Base-by-base conservation (phyloP, 2,797 vertebrate species). In the Urophycis tenuis region DNA sequence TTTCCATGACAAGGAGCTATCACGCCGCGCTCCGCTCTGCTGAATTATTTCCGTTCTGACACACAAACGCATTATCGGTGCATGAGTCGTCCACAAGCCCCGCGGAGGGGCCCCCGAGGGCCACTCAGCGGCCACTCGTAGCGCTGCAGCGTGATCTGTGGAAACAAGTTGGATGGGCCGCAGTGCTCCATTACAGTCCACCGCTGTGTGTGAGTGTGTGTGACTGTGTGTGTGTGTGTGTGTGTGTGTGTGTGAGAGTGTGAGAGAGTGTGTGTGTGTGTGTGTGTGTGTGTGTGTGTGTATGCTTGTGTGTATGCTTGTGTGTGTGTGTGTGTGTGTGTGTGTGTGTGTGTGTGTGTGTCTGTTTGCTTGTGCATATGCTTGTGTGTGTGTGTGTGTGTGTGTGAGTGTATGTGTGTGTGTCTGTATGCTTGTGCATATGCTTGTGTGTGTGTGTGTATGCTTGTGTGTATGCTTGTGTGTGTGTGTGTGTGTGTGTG, bases 221-320 rank as follows among this genome's bases (percentile, higher is more conserved):
- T 74, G 15, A 60, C 60, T 76, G 15, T 76, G 75, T 41, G 33
- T 31, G 73, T 79, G 34, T 80, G 78, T 69, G 77, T 77, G 5
- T 39, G 36, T 39, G 36, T 39, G 36, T 39, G 72, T 60, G 76
- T 39, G 6, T 39, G 36, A 74, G 67, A 69, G 39, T 75, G 11
- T 78, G 53, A 75, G 72, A 80, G 79, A 79, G 32, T 80, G 45
- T 36, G 14, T 79, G 76, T 41, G 67, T 74, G 29, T 53, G 72
- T 71, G 75, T 31, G 30, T 64, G 76, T 81, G 74, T 82, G 85
- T 87, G 82, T 88, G 84, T 88, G 84, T 83, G 80, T 86, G 83
- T 84, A 91, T 80, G 35, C 35, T 36, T 60, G 53, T 60, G 22
- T 60, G 53, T 60, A 11, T 39, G 36, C 12, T 6, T 39, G 53